These are phyloP conservation scores for Pollicipes pollicipes DNA, from an alignment of 1,140 invertebrate species.

Conservation along the genomic window DNA sequence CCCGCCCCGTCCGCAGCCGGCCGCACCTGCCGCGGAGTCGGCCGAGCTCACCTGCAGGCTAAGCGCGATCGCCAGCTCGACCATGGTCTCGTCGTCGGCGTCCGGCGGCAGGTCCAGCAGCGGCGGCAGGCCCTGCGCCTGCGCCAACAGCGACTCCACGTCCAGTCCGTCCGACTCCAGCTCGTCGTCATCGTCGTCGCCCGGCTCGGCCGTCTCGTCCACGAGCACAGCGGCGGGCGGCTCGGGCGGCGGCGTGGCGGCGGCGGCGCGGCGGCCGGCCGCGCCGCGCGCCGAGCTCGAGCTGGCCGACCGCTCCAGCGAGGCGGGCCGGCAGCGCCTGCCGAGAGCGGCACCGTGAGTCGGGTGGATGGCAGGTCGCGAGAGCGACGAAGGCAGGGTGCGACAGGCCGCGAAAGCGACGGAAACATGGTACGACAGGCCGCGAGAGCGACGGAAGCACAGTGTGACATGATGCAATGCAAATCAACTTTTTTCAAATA, in stretches of 20 bases:
- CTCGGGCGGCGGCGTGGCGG: conserved; percentile 1
- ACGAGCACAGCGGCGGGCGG: conserved; percentile 12
- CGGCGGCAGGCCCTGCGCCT: conserved; percentile 32
- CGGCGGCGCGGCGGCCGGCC: conserved; percentile 10
- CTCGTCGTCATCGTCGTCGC: conserved; percentile 14
- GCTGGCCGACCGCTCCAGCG: conserved; percentile 10
- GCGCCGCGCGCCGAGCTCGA: background rate
- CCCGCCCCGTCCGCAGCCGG: too few relatives aligned
- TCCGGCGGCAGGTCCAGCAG: conserved; percentile 75
- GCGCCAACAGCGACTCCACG: conserved; percentile 8
- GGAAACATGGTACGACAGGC: too few relatives aligned
- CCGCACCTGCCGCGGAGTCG: too few relatives aligned
- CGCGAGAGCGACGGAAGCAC: too few relatives aligned
- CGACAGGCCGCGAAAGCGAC: background rate
- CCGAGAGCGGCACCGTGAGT: too few relatives aligned
- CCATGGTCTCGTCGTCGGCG: conserved; percentile 88
- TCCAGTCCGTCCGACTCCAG: conserved; percentile 7
- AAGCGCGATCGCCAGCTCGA: conserved; percentile 84
- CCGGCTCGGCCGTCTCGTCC: conserved; percentile 17
- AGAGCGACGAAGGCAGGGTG: too few relatives aligned
- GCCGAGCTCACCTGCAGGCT: conserved; percentile 45
- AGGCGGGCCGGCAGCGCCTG: too few relatives aligned
- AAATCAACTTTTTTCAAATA: too few relatives aligned
- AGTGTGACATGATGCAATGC: too few relatives aligned
- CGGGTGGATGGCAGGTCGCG: too few relatives aligned